Base-by-base conservation (phyloP, 1,140 invertebrate genomes). In the Macrobrachium rosenbergii region DNA sequence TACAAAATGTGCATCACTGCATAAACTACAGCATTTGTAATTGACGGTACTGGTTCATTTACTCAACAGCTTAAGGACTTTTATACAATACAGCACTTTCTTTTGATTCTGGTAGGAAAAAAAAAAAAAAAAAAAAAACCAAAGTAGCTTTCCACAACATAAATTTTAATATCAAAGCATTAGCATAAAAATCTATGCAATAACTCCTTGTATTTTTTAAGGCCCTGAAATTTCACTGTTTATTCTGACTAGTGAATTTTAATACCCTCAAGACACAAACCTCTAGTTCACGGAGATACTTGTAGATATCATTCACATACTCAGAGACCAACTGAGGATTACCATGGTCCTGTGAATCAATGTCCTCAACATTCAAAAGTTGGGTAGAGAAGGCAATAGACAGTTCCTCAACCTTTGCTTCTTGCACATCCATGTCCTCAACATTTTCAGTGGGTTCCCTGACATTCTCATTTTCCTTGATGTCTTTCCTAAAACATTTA, bases 231-330 rank as follows among this genome's bases (percentile, higher is more conserved):
- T 37, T 37, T 37, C 28, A 1, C 3, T 3, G 63, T 10, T 11
- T 69, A 64, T 60, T 43, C 19, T 43, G 16, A 37, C 83, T 19
- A n/a, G 76, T 59, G 69, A 83, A 80, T 37, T 69, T 77, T 76
- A 83, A 12, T 21, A 62, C 0, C 28, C 3, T 52, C 58, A 45
- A 88, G 12, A 2, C 6, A 77, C 83, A 63, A 63, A 89, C 92
- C 92, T 98, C 96, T 81, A 97, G 91, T 37, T 93, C 91, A 89
- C 94, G 93, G 90, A 98, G 92, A 91, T 98, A 97, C 17, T 92
- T 91, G 91, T 96, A 97, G 91, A 98, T 98, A 88, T 97, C 96
- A 89, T 96, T 95, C 75, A 96, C 95, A 91, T 98, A 98, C 88
- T 95, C 94, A 45, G 94, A 94, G 91, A 97, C 95, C 88, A 97